Percentiles rank a stretch among this genome's conserved stretches.
Conservation (phyloP, 2,888 invertebrate species). For the Torymus auratus region DNA sequence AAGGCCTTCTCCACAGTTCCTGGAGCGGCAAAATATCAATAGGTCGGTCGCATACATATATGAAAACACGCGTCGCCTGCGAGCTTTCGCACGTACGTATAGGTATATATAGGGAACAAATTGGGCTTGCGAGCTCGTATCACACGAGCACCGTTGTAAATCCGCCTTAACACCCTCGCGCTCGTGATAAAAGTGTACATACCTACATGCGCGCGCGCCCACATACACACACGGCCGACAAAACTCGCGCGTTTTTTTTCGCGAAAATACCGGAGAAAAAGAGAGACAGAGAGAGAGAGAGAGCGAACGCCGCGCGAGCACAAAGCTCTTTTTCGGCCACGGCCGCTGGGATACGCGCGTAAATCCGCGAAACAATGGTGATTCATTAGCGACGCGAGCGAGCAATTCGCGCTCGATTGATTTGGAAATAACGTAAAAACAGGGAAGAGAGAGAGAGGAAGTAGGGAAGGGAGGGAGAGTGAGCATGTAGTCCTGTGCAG, state of each 20-base stretch:
- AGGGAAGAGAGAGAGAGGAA: conserved; percentile 8
- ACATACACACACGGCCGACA: not conserved
- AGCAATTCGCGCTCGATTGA: conserved; percentile 47
- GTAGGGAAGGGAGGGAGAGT: not conserved
- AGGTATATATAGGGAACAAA: too few species aligned
- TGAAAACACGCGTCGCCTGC: too few species aligned
- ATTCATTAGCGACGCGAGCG: conserved; percentile 45
- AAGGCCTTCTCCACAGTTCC: not conserved
- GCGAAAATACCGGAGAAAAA: too few species aligned
- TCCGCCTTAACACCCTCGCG: conserved; percentile 28
- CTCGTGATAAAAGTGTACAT: conserved; percentile 25
- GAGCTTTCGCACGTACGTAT: too few species aligned
- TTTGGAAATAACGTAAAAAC: conserved; percentile 41
- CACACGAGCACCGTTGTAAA: conserved; percentile 19
- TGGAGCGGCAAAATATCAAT: conserved; percentile 13
- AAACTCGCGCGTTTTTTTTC: not conserved
- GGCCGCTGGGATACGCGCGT: not conserved
- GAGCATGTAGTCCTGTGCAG: not conserved
- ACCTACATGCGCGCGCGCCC: not conserved
- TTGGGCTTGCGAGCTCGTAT: too few species aligned
- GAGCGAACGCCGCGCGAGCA: too few species aligned
- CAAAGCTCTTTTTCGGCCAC: too few species aligned
- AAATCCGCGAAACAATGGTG: conserved; percentile 52
- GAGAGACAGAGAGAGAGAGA: too few species aligned
- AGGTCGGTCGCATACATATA: not conserved